Evolutionary conservation across 2,797 vertebrate species (phyloP).

Genomic region (Netta rufina): DNA sequence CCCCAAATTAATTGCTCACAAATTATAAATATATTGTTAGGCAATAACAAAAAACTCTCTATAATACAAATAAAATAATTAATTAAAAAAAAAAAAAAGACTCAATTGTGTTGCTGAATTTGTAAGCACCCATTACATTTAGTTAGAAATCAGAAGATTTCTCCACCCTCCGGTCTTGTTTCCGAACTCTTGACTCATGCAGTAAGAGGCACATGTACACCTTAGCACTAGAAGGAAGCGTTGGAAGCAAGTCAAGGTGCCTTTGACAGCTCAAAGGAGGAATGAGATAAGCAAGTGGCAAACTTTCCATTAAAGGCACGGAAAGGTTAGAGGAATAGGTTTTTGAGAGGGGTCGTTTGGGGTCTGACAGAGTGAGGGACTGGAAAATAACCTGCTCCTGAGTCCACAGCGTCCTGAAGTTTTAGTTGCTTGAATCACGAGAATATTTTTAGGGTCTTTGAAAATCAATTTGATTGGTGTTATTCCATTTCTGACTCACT

Average conservation of each 20-base stretch:
- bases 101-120: not conserved
- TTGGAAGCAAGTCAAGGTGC: not conserved
- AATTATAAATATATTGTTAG: rapidly evolving
- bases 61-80: not conserved
- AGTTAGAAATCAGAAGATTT: not conserved
- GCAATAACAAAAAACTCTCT: not conserved
- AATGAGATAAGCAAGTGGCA: not conserved
- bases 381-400: not conserved
- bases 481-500: not conserved
- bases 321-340: not conserved
- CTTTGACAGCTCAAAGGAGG: not conserved
- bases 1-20: not conserved
- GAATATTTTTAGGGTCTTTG: not conserved
- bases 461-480: not conserved
- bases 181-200: not conserved
- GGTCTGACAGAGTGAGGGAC: not conserved
- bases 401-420: not conserved
- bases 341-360: not conserved
- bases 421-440: not conserved
- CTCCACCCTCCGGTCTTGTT: not conserved
- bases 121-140: not conserved
- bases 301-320: not conserved
- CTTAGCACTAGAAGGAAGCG: not conserved
- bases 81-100: not conserved
- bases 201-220: not conserved